Percentiles rank a stretch among this genome's conserved stretches.
Conservation (phyloP, 2,888 invertebrate genomes). For the Cyclophora albipunctata region DNA sequence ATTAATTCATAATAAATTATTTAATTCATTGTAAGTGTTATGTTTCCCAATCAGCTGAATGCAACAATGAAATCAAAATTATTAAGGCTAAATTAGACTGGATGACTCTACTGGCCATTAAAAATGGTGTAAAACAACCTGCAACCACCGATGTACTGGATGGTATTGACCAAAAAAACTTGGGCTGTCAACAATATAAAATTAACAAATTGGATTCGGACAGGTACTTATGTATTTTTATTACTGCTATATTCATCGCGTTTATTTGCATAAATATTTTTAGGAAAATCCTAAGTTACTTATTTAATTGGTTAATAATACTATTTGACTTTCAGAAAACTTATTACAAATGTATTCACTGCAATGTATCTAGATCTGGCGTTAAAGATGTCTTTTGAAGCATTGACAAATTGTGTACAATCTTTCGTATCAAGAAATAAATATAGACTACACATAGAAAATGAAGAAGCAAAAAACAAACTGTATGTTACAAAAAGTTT, state of each 20-base stretch:
- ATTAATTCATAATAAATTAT: not conserved
- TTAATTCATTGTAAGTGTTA: not conserved
- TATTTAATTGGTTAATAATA: not conserved
- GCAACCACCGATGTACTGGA: constrained; percentile 25
- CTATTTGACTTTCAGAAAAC: constrained; percentile 27
- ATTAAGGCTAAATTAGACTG: constrained; percentile 34
- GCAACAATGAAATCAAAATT: constrained; percentile 38
- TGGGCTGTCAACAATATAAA: constrained; percentile 34
- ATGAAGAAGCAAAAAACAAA: constrained; percentile 39
- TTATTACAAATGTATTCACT: constrained; percentile 22
- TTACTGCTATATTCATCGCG: too few relatives aligned
- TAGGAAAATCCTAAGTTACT: too few relatives aligned
- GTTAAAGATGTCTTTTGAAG: constrained; percentile 19
- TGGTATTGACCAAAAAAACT: constrained; percentile 23
- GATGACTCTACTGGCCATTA: constrained; percentile 24
- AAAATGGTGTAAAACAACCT: constrained; percentile 30
- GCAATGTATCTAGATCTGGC: constrained; percentile 36
- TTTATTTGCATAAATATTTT: too few relatives aligned
- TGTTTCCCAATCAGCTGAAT: constrained; percentile 29
- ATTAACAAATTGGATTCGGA: constrained; percentile 46
- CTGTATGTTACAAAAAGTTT: constrained; percentile 17
- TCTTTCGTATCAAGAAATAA: constrained; percentile 12
- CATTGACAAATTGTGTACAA: constrained; percentile 20
- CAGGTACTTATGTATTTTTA: constrained; percentile 24
- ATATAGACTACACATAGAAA: constrained; percentile 20